phyloP scores from a whole-genome alignment of 2,888 invertebrate genomes.

The Patella pellucida region DNA sequence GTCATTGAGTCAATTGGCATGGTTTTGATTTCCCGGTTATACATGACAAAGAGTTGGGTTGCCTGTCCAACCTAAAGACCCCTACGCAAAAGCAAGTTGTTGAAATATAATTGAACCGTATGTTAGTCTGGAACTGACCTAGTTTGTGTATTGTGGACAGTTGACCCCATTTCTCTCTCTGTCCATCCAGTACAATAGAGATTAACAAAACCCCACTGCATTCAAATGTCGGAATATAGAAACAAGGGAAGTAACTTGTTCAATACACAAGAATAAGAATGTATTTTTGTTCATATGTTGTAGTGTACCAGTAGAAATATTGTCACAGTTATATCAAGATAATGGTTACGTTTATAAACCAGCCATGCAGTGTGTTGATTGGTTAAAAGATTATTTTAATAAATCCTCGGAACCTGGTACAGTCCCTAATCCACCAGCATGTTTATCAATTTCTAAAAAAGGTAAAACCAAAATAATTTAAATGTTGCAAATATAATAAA shows the following conservation, averaged over 20 bases:
- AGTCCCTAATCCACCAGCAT: constrained; percentile 45
- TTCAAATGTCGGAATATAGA: background rate
- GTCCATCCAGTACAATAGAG: background rate
- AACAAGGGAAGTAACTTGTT: background rate
- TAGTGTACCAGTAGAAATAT: constrained; percentile 45
- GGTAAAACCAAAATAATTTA: constrained; percentile 34
- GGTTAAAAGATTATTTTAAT: constrained; percentile 60
- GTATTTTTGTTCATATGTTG: constrained; percentile 15
- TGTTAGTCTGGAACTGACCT: no score
- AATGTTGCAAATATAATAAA: no score
- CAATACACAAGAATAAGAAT: no score
- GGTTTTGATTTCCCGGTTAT: no score
- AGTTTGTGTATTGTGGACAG: no score
- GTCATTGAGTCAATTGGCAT: no score
- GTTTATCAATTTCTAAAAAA: constrained; percentile 45
- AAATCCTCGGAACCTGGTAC: constrained; percentile 19
- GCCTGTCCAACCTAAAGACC: no score
- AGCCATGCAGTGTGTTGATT: constrained; percentile 50
- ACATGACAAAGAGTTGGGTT: no score
- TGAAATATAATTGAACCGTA: no score
- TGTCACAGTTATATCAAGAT: constrained; percentile 52
- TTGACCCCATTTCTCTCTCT: no score
- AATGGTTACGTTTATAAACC: constrained; percentile 64
- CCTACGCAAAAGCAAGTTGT: no score
- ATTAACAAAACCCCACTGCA: no score